Conservation (phyloP, 2,888 invertebrate genomes). For the Trachelus tabidus region DNA sequence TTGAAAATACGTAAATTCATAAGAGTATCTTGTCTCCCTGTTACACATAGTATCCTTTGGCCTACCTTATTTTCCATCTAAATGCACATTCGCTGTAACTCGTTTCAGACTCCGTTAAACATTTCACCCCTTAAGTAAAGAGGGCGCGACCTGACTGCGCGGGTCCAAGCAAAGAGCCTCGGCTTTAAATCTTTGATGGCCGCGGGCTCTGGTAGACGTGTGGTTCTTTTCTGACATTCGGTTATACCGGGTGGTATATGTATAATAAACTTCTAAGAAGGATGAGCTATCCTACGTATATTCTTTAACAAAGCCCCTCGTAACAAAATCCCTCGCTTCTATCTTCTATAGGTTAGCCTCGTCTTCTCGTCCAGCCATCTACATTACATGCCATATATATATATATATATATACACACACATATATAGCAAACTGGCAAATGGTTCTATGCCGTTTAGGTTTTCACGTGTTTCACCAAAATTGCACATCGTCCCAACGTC, state of each 20-base stretch:
- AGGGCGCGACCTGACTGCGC: conserved; percentile 13
- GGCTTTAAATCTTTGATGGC: conserved; percentile 48
- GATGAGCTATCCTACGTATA: not conserved
- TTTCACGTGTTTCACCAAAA: not conserved
- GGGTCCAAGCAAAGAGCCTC: conserved; percentile 24
- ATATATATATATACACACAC: too few relatives aligned
- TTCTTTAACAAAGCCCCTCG: not conserved
- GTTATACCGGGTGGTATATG: not conserved
- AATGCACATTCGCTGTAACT: conserved; percentile 43
- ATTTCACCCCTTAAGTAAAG: conserved; percentile 25
- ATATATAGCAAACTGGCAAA: not conserved
- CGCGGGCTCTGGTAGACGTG: conserved; percentile 29
- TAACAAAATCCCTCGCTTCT: not conserved
- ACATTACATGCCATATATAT: too few relatives aligned
- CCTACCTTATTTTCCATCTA: conserved; percentile 25
- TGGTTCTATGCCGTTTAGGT: not conserved
- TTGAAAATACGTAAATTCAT: not conserved
- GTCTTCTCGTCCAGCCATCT: not conserved
- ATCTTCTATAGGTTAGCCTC: not conserved
- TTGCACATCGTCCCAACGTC: not conserved
- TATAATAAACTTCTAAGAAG: not conserved
- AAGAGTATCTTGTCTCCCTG: not conserved
- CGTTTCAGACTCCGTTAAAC: conserved; percentile 36
- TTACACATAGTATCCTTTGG: not conserved
- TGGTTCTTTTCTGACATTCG: conserved; percentile 19